phyloP scores from a whole-genome alignment of 2,888 invertebrate species.

The Drosophila leonis region DNA sequence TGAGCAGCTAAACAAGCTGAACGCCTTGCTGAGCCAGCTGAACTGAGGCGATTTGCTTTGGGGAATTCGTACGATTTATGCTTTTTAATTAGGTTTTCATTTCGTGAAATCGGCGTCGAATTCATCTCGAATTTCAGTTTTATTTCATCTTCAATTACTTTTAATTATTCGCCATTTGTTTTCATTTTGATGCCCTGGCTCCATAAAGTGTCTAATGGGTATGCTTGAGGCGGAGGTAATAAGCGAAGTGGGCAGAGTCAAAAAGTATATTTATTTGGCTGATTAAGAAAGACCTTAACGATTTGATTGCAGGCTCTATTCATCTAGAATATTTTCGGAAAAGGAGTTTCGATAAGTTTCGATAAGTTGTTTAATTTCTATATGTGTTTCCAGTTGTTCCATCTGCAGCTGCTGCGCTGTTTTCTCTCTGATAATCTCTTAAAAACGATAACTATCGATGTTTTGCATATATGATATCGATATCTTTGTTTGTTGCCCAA shows the following conservation, averaged over 20 bases:
- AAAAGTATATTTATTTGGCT: neutral
- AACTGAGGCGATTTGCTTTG: constrained; percentile 1
- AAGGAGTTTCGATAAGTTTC: too few relatives aligned
- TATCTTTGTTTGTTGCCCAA: too few relatives aligned
- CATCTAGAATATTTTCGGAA: too few relatives aligned
- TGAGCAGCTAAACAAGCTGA: constrained; percentile 6
- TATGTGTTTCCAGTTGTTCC: too few relatives aligned
- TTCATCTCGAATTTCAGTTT: constrained; percentile 45
- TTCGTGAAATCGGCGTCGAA: constrained; percentile 26
- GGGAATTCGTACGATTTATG: constrained; percentile 44
- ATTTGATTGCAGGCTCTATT: neutral
- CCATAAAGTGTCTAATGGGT: neutral
- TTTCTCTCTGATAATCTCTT: too few relatives aligned
- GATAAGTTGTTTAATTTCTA: too few relatives aligned
- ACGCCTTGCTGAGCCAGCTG: constrained; percentile 1
- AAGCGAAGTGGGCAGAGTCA: rapidly evolving
- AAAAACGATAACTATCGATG: too few relatives aligned
- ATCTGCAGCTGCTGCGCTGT: too few relatives aligned
- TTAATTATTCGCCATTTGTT: constrained; percentile 75
- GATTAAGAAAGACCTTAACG: neutral
- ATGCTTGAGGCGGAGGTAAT: neutral
- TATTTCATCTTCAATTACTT: constrained; percentile 65
- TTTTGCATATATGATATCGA: too few relatives aligned
- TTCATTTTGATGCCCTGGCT: constrained; percentile 26
- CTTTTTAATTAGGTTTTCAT: constrained; percentile 64